Evolutionary conservation across 2,888 invertebrate species (phyloP).

Genomic region (Sicus ferrugineus): DNA sequence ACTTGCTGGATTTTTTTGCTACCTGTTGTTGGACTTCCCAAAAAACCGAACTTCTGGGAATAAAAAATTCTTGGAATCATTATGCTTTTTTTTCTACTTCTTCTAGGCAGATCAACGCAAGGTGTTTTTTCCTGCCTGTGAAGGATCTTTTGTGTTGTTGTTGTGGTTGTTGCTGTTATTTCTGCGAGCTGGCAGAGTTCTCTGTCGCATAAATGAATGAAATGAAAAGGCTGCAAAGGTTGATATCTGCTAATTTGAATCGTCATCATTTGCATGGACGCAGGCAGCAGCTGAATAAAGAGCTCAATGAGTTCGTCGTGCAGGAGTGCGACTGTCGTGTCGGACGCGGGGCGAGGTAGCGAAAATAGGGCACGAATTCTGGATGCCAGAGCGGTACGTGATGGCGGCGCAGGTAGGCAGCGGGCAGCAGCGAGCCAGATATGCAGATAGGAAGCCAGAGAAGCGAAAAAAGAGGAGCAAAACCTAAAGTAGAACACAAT

Average conservation of each 20-base stretch:
- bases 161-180: neutral
- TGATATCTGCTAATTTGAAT: conserved; percentile 31
- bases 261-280: conserved; percentile 18
- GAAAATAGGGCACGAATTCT: neutral
- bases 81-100: neutral
- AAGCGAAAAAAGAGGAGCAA: neutral
- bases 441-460: neutral
- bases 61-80: conserved; percentile 2
- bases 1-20: neutral
- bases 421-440: no score
- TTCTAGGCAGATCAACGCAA: conserved; percentile 13
- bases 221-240: conserved; percentile 8
- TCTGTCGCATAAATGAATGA: conserved; percentile 25
- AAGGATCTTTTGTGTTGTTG: neutral
- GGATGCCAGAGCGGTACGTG: neutral
- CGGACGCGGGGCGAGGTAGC: neutral
- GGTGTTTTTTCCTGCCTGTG: conserved; percentile 6
- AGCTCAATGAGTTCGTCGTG: neutral
- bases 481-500: neutral
- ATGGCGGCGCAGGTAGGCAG: neutral
- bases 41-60: neutral
- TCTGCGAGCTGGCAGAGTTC: neutral
- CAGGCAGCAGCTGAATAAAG: neutral
- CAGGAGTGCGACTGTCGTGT: neutral
- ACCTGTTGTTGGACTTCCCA: neutral